Base-by-base conservation (phyloP, 2,888 invertebrate genomes). In the Rhorus exstirpatorius region DNA sequence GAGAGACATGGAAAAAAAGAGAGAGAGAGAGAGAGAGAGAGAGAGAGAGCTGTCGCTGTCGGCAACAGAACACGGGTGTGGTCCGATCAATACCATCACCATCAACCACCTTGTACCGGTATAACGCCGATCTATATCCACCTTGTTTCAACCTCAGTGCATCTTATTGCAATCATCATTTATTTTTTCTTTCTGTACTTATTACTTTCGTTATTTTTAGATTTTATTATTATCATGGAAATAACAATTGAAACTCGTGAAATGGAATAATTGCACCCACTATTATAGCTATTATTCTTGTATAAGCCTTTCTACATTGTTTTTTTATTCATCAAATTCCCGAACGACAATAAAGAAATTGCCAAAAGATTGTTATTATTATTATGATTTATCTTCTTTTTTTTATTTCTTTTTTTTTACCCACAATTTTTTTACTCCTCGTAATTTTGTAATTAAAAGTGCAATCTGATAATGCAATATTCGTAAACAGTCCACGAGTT, bases 41-140 rank as follows among this genome's bases (percentile, higher is more conserved):
- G 53, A 63, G 51, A 24, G 84, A 85, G 85, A 86, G 84, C 86
- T 87, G 87, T 81, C 51, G 77, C 72, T 77, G 60, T 31, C 67
- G 78, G 81, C 61, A 74, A 38, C 31, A 86, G 87, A 90, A 86
- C 85, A 89, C 90, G 91, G 91, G 91, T 92, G 91, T 92, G 91
- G 91, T 91, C 90, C 91, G 91, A 92, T 92, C 91, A 92, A 91
- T 92, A 91, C 91, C 84, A 86, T 88, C 91, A 90, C 90, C 90
- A 90, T 85, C 87, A n/a, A 88, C 55, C 89, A 91, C 90, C 90
- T 88, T 77, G 41, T 71, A 44, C 67, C 78, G 51, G 76, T 58
- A 65, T 49, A 80, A 80, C 26, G 55, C 17, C 63, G 55, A 81
- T 71, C 58, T n/a, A n/a, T 61, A 31, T 71, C 14, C 46, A 65